phyloP scores from a whole-genome alignment of 2,113 vertebrate species.

The Cardinalis cardinalis region DNA sequence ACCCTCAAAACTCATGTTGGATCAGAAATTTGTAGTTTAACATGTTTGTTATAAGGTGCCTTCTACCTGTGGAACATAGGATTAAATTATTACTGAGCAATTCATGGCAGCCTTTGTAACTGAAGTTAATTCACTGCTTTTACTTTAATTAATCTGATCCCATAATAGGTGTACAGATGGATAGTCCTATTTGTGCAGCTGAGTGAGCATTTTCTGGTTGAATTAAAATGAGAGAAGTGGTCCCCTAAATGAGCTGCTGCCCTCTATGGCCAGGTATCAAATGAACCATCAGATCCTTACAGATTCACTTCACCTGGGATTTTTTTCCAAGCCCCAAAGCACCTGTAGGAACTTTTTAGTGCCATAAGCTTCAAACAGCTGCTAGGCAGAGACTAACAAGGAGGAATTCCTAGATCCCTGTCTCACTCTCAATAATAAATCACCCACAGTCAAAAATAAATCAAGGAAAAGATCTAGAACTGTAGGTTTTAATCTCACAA shows the following conservation, averaged over 20 bases:
- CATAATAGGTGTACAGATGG: neutral
- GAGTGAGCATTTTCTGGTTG: neutral
- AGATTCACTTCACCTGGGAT: neutral
- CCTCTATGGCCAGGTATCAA: neutral
- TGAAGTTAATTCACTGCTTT: neutral
- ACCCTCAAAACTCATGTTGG: neutral
- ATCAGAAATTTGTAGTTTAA: neutral
- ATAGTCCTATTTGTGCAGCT: neutral
- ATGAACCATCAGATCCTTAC: neutral
- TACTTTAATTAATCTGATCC: neutral
- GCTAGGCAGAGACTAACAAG: neutral
- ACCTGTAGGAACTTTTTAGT: neutral
- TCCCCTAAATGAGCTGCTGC: neutral
- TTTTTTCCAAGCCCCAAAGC: neutral
- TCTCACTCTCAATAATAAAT: neutral
- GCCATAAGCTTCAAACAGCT: neutral
- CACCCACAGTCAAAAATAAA: neutral
- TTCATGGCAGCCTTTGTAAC: neutral
- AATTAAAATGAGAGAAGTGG: neutral
- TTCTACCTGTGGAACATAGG: neutral
- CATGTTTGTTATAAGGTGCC: neutral
- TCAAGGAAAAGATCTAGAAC: neutral
- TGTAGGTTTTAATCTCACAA: neutral
- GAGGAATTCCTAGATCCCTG: neutral
- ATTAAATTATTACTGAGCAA: neutral